phyloP scores from a whole-genome alignment of 1,140 invertebrate genomes.

The Platyura marginata region DNA sequence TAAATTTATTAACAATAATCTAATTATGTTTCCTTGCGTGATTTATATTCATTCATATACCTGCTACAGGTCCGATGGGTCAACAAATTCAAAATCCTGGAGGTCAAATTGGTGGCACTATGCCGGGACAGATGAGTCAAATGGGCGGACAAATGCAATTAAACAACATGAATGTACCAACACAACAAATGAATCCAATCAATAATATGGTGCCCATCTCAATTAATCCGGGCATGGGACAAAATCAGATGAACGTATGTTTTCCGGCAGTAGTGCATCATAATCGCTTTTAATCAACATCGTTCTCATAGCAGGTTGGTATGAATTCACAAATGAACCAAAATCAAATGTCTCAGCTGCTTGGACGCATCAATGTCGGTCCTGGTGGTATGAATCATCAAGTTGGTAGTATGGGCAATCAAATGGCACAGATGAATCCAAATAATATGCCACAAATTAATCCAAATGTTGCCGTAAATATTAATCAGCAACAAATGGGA shows the following conservation, averaged over 20 bases:
- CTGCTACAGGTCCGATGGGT: conserved; percentile 25
- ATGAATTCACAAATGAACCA: conserved; percentile 1
- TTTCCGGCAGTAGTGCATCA: background rate
- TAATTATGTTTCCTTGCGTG: background rate
- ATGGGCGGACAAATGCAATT: background rate
- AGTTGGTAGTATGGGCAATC: background rate
- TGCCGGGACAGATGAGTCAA: conserved; percentile 27
- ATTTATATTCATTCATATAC: background rate
- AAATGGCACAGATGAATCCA: background rate
- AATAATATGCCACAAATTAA: background rate
- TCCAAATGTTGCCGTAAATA: background rate
- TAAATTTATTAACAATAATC: too few relatives aligned
- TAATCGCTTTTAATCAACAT: background rate
- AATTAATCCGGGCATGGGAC: background rate
- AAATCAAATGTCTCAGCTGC: background rate
- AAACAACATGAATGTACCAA: too few relatives aligned
- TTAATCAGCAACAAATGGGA: conserved; percentile 1
- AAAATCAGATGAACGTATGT: conserved; percentile 1
- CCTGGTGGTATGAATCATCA: background rate
- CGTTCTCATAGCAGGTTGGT: background rate
- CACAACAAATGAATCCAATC: background rate
- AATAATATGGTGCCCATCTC: background rate
- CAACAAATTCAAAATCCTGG: conserved; percentile 29
- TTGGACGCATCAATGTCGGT: background rate
- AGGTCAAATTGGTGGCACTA: conserved; percentile 25